Evolutionary conservation across 2,888 invertebrate genomes (phyloP), one percentile per base, ranked within the genome.

Genomic region (Arge pagana): DNA sequence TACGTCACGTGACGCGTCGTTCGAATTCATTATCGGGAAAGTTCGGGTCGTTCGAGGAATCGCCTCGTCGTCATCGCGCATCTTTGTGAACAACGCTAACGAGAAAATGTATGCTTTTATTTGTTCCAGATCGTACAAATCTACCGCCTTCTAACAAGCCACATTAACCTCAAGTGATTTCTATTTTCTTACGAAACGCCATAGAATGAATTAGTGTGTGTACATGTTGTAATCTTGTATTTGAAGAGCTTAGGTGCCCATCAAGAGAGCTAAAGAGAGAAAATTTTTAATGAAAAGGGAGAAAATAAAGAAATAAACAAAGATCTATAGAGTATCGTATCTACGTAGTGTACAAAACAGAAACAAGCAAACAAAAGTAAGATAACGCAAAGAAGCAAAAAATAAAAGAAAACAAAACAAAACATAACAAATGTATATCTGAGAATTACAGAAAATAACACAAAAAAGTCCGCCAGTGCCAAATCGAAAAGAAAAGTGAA

Each of bases 161-260:
- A 76, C 72, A 70, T 75, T 75, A 76, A 76, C 76, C 76, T 76
- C 76, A 76, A 76, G 76, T 74, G 76, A 76, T 76, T 76, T 76
- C 71, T 76, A 76, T 76, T 76, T 76, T 76, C 75, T 71, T 76
- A 76, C 71, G 68, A 73, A 71, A 64, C 66, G 65, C 65, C 58
- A 57, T 62, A 61, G 62, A 66, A 67, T 62, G 65, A 67, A 73
- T 71, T 71, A 74, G 74, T 72, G 72, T 69, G 72, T 75, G 72
- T 76, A 74, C 76, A 73, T 71, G 70, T 69, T 67, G 64, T 70
- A 53, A 50, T 33, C 49, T 43, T 43, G 67, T 61, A 67, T 64
- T 66, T 64, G 66, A 69, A 67, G 66, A 63, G 67, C 67, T 67
- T 67, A 67, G 66, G 58, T 64, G 63, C 55, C n/a, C n/a, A n/a